Base-by-base conservation (phyloP, 2,888 invertebrate genomes). In the Acleris cristana region DNA sequence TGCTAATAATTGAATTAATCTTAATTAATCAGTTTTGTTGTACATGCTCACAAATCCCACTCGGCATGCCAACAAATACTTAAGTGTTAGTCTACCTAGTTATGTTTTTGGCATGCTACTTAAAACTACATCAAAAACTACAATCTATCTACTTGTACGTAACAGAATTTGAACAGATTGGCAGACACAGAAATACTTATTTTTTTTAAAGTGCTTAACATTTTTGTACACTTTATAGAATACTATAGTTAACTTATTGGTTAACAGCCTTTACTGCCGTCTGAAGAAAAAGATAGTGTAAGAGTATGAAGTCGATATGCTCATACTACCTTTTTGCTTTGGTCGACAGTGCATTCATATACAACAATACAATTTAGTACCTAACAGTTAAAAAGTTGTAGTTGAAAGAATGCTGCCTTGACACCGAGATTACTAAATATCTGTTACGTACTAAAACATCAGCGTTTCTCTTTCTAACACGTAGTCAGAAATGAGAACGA, bases 41-140 rank as follows among this genome's bases (percentile, higher is more conserved):
- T 18, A 40, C 86, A 87, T 87, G 87, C 87, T 81, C 64, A 72
- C 77, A 82, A 84, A 30, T 72, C 71, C 77, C 69, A 70, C 71
- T 73, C 66, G 71, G 69, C 88, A 88, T 88, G 88, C 88, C 79
- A 69, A 68, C 70, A 74, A 71, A 71, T 74, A 68, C 61, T 61
- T 68, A 73, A 21, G 49, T 55, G 65, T 63, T 69, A 66, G 63
- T 67, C 53, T 58, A 49, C 58, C 26, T 18, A 58, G 53, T 67
- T 57, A 62, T 53, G 12, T 26, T 53, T 14, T 34, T 49, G 63
- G 53, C 67, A 67, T 67, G 67, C 67, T 67, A n/a, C 18, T 49
- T 34, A 57, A 26, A 4, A 7, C 66, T 61, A 62, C 34, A 21
- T 18, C 51, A 49, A 65, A 40, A 60, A 34, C 65, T 65, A 65